Percentiles rank a stretch among this genome's conserved stretches.
Conservation (phyloP, 2,888 invertebrate species). For the Dicyrtoma fusca region DNA sequence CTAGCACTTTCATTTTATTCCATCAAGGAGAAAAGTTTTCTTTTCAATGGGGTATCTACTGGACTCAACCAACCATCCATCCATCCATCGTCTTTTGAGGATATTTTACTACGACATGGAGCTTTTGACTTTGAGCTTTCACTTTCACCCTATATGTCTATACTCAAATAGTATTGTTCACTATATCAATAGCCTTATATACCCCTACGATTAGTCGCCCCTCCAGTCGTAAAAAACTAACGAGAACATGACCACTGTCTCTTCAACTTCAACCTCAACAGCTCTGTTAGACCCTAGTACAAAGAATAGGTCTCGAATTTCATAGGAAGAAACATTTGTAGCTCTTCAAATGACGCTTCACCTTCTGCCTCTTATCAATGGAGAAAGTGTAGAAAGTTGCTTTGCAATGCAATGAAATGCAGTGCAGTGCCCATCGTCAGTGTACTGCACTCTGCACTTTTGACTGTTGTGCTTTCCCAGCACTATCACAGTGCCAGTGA, state of each 20-base stretch:
- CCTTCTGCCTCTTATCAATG: background rate
- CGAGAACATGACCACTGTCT: constrained; percentile 6
- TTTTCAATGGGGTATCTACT: constrained; percentile 11
- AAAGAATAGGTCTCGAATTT: background rate
- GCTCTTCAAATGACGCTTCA: background rate
- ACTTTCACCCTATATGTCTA: background rate
- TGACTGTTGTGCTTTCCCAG: too few relatives aligned
- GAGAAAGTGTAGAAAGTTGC: too few relatives aligned
- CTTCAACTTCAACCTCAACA: background rate
- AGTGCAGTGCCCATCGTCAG: too few relatives aligned
- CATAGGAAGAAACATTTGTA: background rate
- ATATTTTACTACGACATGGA: too few relatives aligned
- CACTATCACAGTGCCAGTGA: too few relatives aligned
- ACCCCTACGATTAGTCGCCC: background rate
- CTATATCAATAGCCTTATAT: too few relatives aligned
- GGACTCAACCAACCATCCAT: constrained; percentile 11
- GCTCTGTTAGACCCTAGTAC: too few relatives aligned
- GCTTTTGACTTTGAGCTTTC: background rate
- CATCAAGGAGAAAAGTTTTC: constrained; percentile 15
- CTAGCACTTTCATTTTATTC: constrained; percentile 26
- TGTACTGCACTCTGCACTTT: too few relatives aligned
- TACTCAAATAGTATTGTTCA: too few relatives aligned
- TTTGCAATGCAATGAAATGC: too few relatives aligned
- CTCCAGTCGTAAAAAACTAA: constrained; percentile 20
- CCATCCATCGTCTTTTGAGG: background rate